Base-by-base conservation (phyloP, 2,113 vertebrate genomes). In the Scolopax mira region DNA sequence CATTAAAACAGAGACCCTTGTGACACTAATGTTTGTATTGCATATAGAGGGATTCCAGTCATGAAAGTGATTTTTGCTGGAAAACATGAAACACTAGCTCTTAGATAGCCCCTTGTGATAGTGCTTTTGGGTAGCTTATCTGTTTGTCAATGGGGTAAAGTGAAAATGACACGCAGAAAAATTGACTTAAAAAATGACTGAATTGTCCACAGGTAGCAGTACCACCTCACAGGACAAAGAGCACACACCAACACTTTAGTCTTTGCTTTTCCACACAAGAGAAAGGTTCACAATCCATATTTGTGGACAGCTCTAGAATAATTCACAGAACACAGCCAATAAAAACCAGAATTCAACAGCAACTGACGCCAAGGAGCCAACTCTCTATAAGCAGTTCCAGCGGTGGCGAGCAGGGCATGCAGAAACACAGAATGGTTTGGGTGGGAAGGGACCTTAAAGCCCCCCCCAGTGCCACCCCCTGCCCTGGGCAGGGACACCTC, bases 381-480 rank as follows among this genome's bases (percentile, higher is more conserved):
- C 23, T 28, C 3, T 2, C 31, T 28, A n/a, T 3, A 6, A 6
- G 23, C 5, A 0, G 28, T 16, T 39, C 28, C 25, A 3, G 18
- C 8, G 33, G 33, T 6, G 3, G 41, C 1, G 23, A 23, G 48
- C 1, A 0, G 11, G 46, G 23, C 9, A 8, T 1, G 22, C 2
- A 2, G 11, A 27, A 60, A 16, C 55, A 57, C 31, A 24, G 14
- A 37, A 37, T 25, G 16, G 35, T 61, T 27, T 37, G 35, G 24
- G 60, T 27, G 10, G 60, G 60, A 61, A 61, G 35, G 58, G 24
- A 16, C 35, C 23, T 15, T 37, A 11, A 35, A 61, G 15, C 9
- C 23, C n/a, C 58, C 3, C 9, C 58, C n/a, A 37, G 58, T 37
- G 58, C 13, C 55, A 57, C 55, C 55, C 54, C 55, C 55, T 57